These are phyloP conservation scores for Pseudococcus jackbeardsleyi DNA, from an alignment of 2,888 invertebrate genomes.

Conservation along the genomic window DNA sequence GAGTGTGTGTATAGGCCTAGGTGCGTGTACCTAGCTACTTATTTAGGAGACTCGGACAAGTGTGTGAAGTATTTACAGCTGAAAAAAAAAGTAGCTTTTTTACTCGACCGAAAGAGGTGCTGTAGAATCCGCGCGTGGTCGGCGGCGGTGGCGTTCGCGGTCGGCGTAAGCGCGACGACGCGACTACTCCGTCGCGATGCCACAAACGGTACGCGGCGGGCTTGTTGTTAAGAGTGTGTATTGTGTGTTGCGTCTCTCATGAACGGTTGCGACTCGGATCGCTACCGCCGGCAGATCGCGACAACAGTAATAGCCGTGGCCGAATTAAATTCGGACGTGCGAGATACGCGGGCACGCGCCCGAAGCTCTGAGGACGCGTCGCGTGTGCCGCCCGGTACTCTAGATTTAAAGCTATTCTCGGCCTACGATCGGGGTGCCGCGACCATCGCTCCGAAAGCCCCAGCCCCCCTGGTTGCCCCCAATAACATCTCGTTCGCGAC, in stretches of 20 bases:
- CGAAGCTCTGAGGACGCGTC: constrained; percentile 57
- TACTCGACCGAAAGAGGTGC: no score
- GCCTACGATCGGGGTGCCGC: not conserved
- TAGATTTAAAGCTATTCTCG: constrained; percentile 53
- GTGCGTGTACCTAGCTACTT: no score
- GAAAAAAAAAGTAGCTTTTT: no score
- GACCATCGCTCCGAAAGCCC: no score
- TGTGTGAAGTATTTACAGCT: no score
- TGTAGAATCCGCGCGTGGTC: no score
- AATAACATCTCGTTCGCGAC: not conserved
- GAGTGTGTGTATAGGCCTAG: no score
- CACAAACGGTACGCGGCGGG: not conserved
- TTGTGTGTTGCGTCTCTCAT: not conserved
- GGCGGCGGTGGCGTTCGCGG: no score
- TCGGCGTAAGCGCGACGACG: not conserved
- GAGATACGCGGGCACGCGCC: constrained; percentile 64
- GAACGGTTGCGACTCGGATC: constrained; percentile 41
- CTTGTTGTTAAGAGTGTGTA: not conserved
- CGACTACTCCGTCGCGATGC: constrained; percentile 29
- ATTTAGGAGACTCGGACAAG: no score
- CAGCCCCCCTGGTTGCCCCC: not conserved
- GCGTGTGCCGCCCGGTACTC: constrained; percentile 63
- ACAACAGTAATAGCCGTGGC: constrained; percentile 58
- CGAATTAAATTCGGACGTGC: constrained; percentile 63
- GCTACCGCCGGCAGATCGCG: not conserved